Percentiles rank a stretch among this genome's conserved stretches.
These are phyloP conservation scores for Passer montanus DNA, from an alignment of 2,113 vertebrate species.

Conservation along the genomic window DNA sequence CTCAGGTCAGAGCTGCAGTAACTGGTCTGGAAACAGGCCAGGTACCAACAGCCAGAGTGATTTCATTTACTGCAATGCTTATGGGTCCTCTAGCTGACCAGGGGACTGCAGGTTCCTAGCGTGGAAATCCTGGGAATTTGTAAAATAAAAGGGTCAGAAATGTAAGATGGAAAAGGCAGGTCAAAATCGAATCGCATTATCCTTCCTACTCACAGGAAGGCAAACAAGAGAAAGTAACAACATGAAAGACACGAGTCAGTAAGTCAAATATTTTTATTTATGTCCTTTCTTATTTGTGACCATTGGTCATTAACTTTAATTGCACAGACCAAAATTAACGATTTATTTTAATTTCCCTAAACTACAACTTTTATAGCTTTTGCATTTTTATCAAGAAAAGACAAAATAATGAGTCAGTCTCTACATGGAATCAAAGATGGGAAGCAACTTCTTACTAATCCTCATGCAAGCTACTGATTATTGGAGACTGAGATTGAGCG, in stretches of 20 bases:
- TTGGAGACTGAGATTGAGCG: neutral
- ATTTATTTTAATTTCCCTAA: neutral
- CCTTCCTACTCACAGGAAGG: neutral
- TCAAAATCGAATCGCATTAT: neutral
- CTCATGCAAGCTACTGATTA: conserved; percentile 49
- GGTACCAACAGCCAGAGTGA: accelerated
- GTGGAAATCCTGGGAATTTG: neutral
- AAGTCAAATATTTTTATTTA: conserved; percentile 46
- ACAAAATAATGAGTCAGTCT: neutral
- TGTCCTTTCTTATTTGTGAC: neutral
- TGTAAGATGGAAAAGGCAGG: neutral
- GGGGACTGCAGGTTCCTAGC: neutral
- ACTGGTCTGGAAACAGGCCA: accelerated
- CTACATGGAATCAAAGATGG: neutral
- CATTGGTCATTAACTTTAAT: neutral
- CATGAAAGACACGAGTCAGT: neutral
- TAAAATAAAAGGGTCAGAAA: neutral
- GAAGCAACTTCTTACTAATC: conserved; percentile 16
- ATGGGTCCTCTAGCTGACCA: neutral
- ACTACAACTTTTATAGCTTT: neutral
- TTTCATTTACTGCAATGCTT: neutral
- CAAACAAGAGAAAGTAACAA: neutral
- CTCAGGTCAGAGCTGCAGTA: neutral
- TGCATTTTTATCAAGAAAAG: neutral
- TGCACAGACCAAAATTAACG: neutral